Evolutionary conservation across 2,797 vertebrate species (phyloP), one percentile per base, ranked within the genome.

Genomic region (Tadarida brasiliensis): DNA sequence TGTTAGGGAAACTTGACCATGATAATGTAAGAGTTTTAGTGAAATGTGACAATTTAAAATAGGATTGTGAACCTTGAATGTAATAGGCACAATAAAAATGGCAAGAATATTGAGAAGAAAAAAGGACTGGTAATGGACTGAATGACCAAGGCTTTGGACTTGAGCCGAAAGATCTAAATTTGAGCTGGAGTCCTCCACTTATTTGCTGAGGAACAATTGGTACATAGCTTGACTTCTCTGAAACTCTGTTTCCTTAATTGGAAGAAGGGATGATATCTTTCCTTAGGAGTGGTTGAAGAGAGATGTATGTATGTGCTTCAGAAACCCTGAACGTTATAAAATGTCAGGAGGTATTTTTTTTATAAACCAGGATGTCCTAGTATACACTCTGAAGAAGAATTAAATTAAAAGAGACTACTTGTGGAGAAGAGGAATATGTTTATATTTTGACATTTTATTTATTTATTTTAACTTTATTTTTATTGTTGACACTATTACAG

Each of bases 131-230:
- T 78, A 61, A 80, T 65, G 28, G 61, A 39, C 5, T 39, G 49
- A 81, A 44, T 80, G 54, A 3, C 7, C 49, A 61, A 81, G 44
- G 20, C 2, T 85, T 91, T 63, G 51, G 26, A 82, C 20, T 88
- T 59, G 35, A 90, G 20, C 92, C 11, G 78, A 67, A 83, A 87
- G 59, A 59, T 87, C 11, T 57, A 19, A 74, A 94, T 96, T 88
- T 61, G n/a, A 87, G 87, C 49, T 54, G 26, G 11, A 56, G 8
- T 26, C 74, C 11, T 80, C 22, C 30, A 16, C 35, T 54, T 77
- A 5, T 11, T 83, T 67, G 17, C n/a, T 82, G 33, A 93, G 11
- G 11, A 20, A 19, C 24, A 51, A 68, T 7, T 71, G 78, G 33
- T 83, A 68, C 78, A 44, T 68, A 26, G 67, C 15, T 71, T 94